Evolutionary conservation across 2,888 invertebrate species (phyloP).

Genomic region (Leucoma salicis): DNA sequence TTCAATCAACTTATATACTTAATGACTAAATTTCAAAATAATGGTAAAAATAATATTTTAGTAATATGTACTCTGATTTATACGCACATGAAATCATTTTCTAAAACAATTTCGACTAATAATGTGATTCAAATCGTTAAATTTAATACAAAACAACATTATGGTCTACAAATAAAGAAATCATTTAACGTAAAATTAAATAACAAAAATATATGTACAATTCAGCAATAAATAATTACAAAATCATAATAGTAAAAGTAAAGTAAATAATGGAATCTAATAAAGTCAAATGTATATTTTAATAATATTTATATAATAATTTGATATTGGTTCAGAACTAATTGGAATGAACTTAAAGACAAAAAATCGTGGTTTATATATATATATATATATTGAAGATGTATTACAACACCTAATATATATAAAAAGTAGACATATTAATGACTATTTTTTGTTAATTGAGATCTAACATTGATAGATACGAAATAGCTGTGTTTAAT

Average conservation of each 20-base stretch:
- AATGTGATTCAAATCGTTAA: constrained; percentile 32
- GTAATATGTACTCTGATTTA: constrained; percentile 41
- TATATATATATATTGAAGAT: constrained; percentile 16
- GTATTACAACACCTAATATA: constrained; percentile 17
- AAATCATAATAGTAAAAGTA: constrained; percentile 37
- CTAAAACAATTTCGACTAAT: constrained; percentile 25
- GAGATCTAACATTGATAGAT: constrained; percentile 40
- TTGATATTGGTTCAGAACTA: constrained; percentile 44
- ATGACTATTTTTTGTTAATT: constrained; percentile 34
- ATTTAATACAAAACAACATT: constrained; percentile 39
- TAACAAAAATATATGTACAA: constrained; percentile 80
- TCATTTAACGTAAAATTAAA: constrained; percentile 76
- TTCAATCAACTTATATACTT: constrained; percentile 66
- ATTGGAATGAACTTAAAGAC: constrained; percentile 56
- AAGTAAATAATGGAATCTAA: constrained; percentile 50
- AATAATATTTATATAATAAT: constrained; percentile 31
- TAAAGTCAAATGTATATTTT: constrained; percentile 41
- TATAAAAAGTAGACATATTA: constrained; percentile 30
- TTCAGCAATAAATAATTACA: constrained; percentile 79
- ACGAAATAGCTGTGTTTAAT: constrained; percentile 27
- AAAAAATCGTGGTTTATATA: constrained; percentile 9
- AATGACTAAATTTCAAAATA: constrained; percentile 72
- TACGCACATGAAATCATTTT: constrained; percentile 33
- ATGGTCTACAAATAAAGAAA: constrained; percentile 49
- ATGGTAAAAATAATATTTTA: constrained; percentile 42